Percentiles rank a stretch among this genome's conserved stretches.
Conservation (phyloP, 2,113 vertebrate species). For the Leucoraja erinaceus region DNA sequence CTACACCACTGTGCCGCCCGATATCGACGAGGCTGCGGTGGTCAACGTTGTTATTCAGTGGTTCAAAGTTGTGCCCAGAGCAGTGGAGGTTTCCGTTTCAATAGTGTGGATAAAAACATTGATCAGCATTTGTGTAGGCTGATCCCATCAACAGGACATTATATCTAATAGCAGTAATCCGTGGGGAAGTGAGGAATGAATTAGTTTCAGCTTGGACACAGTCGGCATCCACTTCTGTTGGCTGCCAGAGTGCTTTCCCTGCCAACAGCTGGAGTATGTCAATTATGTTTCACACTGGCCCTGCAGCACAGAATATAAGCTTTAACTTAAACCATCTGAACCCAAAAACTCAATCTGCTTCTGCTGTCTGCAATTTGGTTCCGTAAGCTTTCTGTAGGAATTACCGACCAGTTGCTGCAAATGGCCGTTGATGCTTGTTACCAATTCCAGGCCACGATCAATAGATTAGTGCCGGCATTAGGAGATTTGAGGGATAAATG, state of each 20-base stretch:
- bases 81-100: background rate
- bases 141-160: too few species aligned
- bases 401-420: too few species aligned
- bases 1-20: too few species aligned
- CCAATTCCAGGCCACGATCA: too few species aligned
- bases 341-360: background rate
- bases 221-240: constrained; percentile 2
- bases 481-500: too few species aligned
- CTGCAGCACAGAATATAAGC: background rate
- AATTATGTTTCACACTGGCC: background rate
- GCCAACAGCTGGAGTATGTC: background rate
- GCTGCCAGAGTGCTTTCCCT: background rate
- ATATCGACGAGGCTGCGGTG: too few species aligned
- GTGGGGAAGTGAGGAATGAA: background rate
- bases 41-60: too few species aligned
- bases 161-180: background rate
- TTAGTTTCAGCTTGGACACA: background rate
- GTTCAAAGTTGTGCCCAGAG: too few species aligned
- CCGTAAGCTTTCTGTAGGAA: too few species aligned
- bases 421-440: too few species aligned
- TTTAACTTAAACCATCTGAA: background rate
- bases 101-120: background rate
- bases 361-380: background rate
- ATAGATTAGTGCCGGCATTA: too few species aligned
- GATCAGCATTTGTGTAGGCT: background rate